Base-by-base conservation (phyloP, 2,888 invertebrate species). In the Unio delphinus region DNA sequence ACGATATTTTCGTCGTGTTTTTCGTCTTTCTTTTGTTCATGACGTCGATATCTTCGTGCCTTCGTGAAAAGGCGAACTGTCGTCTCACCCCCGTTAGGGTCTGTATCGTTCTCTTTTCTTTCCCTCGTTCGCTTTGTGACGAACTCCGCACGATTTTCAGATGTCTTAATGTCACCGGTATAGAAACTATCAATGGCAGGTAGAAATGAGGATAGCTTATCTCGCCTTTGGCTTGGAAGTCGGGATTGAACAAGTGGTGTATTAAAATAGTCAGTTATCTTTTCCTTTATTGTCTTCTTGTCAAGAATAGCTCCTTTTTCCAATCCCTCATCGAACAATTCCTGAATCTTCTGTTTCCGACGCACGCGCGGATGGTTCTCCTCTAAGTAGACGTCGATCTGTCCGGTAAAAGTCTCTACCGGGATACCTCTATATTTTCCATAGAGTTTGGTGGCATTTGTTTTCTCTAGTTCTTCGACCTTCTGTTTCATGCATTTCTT, bases 401-500 rank as follows among this genome's bases (percentile, higher is more conserved):
- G 72, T 2, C 74, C 69, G 4, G 79, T 69, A 60, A 82, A 77
- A 34, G 75, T 61, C 57, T 78, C 75, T 8, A 82, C 69, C 8
- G 77, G 68, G 1, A 70, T 74, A 17, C 80, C 82, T 56, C 78
- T 73, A 34, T 82, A 80, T 65, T 67, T 64, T 8, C 82, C 82
- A 64, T 68, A 80, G 20, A 70, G 61, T 15, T 61, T 67, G 8
- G 64, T 55, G 18, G 71, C 67, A 15, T 74, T 68, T 23, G 68
- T 69, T n/a, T 65, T 64, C 23, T 73, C 69, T 8, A 75, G 65
- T 23, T 75, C 75, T n/a, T 77, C 74, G 34, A 76, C 63, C 61
- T 77, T 74, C 64, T 72, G 74, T 69, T 77, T 74, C 77, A 81
- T 77, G 58, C 81, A 81, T 62, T 77, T 73, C 68, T 73, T 76